Conservation (phyloP, 2,113 vertebrate species). For the Gopherus evgoodei region DNA sequence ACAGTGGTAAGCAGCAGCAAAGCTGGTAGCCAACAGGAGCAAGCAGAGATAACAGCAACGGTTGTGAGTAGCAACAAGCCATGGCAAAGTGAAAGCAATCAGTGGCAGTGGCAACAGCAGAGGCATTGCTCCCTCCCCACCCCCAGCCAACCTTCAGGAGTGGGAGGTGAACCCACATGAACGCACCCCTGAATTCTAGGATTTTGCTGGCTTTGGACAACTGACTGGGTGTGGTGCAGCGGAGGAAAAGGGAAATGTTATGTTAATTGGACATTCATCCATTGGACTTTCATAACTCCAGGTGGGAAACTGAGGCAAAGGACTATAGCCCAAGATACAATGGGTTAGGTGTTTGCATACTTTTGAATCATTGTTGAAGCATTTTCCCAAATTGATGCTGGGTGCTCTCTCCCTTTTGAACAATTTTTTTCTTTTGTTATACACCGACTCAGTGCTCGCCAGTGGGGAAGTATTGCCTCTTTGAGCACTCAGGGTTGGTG, state of each 20-base stretch:
- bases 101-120: no score
- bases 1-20: no score
- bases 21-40: no score
- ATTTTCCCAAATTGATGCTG: not conserved
- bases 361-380: not conserved
- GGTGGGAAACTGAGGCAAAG: not conserved
- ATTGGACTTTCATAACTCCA: not conserved
- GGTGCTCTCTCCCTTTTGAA: not conserved
- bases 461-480: no score
- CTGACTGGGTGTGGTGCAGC: not conserved
- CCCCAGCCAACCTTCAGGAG: no score
- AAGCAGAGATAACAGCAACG: no score
- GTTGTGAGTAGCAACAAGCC: no score
- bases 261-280: not conserved
- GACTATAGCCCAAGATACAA: not conserved
- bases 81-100: no score
- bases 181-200: not conserved
- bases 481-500: not conserved
- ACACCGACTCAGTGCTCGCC: no score
- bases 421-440: no score
- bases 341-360: not conserved
- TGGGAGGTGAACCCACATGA: not conserved
- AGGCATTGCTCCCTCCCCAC: no score
- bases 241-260: not conserved
- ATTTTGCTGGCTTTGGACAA: not conserved